phyloP scores from a whole-genome alignment of 2,888 invertebrate species.

The Drosophila peninsularis region DNA sequence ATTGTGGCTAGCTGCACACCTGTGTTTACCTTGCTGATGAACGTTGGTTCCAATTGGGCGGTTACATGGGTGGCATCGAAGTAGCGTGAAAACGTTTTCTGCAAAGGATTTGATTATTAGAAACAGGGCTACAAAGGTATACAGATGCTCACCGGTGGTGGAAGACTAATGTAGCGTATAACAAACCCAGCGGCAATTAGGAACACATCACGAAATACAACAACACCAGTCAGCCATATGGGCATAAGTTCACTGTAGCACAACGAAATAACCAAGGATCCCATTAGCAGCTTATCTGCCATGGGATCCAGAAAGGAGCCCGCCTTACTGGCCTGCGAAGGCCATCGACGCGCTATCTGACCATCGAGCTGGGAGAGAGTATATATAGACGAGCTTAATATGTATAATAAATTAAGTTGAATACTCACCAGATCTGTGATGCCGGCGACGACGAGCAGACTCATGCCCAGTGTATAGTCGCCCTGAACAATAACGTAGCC shows the following conservation, averaged over 20 bases:
- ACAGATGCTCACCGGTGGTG: constrained; percentile 90
- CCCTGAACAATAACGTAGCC: constrained; percentile 94
- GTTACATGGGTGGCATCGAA: constrained; percentile 97
- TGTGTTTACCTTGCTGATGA: constrained; percentile 97
- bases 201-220: constrained; percentile 92
- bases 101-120: constrained; percentile 44
- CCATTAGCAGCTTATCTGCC: constrained; percentile 97
- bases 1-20: constrained; percentile 94
- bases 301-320: constrained; percentile 98
- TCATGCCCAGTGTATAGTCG: constrained; percentile 92
- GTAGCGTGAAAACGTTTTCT: constrained; percentile 94
- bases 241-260: constrained; percentile 95
- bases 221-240: constrained; percentile 90
- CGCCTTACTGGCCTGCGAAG: constrained; percentile 95
- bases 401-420: not conserved
- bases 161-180: constrained; percentile 94
- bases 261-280: constrained; percentile 93
- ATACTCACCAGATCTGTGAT: constrained; percentile 93
- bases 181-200: constrained; percentile 94
- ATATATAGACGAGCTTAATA: not conserved
- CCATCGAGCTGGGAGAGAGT: constrained; percentile 91
- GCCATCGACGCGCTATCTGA: constrained; percentile 97
- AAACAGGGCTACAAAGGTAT: not conserved
- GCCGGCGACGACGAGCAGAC: constrained; percentile 93
- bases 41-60: constrained; percentile 96